Evolutionary conservation across 2,888 invertebrate genomes (phyloP), one percentile per base, ranked within the genome.

Genomic region (Polia nebulosa): DNA sequence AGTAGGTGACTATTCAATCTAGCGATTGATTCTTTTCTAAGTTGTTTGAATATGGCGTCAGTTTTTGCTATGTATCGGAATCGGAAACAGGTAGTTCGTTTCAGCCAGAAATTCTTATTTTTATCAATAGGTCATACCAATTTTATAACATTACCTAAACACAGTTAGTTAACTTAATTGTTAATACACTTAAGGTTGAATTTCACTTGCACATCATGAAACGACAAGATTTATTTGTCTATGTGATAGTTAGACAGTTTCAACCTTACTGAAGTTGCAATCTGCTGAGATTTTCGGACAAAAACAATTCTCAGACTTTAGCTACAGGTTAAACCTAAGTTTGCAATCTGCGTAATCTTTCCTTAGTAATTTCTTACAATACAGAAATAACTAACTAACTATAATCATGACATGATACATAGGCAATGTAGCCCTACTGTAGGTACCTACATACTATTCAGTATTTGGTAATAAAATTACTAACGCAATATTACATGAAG

Each of bases 401-500:
- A n/a, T 6, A 6, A 29, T 27, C 25, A 56, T 47, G 25, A 57
- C 6, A 45, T 34, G 45, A 20, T 7, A 73, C 20, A 32, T 44
- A 69, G 15, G 25, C 39, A 69, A n/a, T 5, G 22, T 47, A 45
- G n/a, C n/a, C n/a, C n/a, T n/a, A n/a, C n/a, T n/a, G n/a, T n/a
- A n/a, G n/a, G n/a, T 44, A 34, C 1, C 2, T 36, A 34, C 34
- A 51, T 56, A 36, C 39, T 39, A 64, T 36, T 64, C 47, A 56
- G 22, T 36, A 53, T 66, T 58, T 52, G 29, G 22, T 64, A 55
- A 60, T 47, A 34, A 72, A 60, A 73, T 53, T 85, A 85, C 85
- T 86, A 79, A 87, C 85, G 86, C 87, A 85, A 83, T 83, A 86
- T 90, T 87, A 84, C 88, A 90, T 93, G 92, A 91, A 93, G 89